Evolutionary conservation across 53 echinoderm and acorn worm genomes (phyloP).

Genomic region (Mesocentrotus franciscanus): DNA sequence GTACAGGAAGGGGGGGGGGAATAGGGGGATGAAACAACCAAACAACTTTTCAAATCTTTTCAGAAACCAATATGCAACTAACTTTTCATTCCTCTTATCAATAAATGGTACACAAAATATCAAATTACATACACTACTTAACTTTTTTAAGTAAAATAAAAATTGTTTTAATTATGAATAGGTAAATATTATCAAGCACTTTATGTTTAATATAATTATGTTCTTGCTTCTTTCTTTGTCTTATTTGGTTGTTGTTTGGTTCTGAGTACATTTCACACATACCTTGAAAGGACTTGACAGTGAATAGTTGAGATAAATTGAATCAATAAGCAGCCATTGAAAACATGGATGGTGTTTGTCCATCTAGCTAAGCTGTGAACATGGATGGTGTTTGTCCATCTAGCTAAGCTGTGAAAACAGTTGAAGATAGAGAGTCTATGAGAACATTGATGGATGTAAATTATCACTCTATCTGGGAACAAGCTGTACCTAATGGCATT

Average conservation of each 20-base stretch:
- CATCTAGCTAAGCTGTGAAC: background rate
- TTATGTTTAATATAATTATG: too few species aligned
- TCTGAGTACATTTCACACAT: background rate
- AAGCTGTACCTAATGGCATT: slow-evolving; percentile 1
- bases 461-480: background rate
- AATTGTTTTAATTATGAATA: background rate
- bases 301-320: background rate
- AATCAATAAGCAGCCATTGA: background rate
- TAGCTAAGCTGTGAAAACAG: slow-evolving; percentile 28
- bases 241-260: background rate
- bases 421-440: slow-evolving; percentile 22
- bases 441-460: background rate
- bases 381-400: background rate
- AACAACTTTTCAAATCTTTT: too few species aligned
- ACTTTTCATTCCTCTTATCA: too few species aligned
- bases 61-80: too few species aligned
- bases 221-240: too few species aligned
- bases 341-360: background rate
- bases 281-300: background rate
- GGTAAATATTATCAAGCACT: background rate
- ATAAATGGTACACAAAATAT: too few species aligned
- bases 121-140: background rate
- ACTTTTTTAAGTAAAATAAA: background rate
- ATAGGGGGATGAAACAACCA: too few species aligned
- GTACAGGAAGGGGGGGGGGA: too few species aligned